A percentile compares a stretch with the other conserved stretches of the same genome.
Evolutionary conservation across 2,113 vertebrate species (phyloP).

Genomic region (Cryptotis parvus): DNA sequence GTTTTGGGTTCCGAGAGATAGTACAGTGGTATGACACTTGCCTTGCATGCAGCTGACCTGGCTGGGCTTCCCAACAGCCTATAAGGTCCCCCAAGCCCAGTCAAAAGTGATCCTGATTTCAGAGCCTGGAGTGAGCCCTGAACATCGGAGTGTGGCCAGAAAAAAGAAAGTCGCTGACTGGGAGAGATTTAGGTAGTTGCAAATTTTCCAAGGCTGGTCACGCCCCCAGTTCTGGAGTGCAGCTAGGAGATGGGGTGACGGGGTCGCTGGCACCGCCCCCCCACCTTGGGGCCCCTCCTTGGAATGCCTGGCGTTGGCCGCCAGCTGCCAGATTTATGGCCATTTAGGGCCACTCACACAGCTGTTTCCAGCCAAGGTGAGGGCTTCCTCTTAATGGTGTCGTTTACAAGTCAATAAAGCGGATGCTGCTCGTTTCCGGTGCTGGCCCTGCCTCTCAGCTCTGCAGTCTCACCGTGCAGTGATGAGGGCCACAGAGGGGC

Average conservation of each 20-base stretch:
- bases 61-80: too few relatives aligned
- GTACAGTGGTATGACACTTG: too few relatives aligned
- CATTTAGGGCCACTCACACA: background rate
- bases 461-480: slow-evolving; percentile 79
- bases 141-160: too few relatives aligned
- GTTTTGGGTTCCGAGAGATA: too few relatives aligned
- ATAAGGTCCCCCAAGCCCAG: too few relatives aligned
- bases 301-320: background rate
- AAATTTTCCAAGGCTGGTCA: background rate
- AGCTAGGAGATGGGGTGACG: background rate
- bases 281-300: background rate
- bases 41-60: too few relatives aligned
- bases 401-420: slow-evolving; percentile 87
- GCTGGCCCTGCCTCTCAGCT: slow-evolving; percentile 79
- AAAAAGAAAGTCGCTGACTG: too few relatives aligned
- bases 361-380: slow-evolving; percentile 68
- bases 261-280: background rate
- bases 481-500: slow-evolving; percentile 25
- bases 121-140: too few relatives aligned
- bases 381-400: slow-evolving; percentile 83
- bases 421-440: slow-evolving; percentile 79
- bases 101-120: too few relatives aligned
- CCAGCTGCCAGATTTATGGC: background rate
- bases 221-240: background rate
- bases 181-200: too few relatives aligned